These are phyloP conservation scores for Microcebus murinus DNA, from an alignment of 2,113 vertebrate species.

Conservation along the genomic window DNA sequence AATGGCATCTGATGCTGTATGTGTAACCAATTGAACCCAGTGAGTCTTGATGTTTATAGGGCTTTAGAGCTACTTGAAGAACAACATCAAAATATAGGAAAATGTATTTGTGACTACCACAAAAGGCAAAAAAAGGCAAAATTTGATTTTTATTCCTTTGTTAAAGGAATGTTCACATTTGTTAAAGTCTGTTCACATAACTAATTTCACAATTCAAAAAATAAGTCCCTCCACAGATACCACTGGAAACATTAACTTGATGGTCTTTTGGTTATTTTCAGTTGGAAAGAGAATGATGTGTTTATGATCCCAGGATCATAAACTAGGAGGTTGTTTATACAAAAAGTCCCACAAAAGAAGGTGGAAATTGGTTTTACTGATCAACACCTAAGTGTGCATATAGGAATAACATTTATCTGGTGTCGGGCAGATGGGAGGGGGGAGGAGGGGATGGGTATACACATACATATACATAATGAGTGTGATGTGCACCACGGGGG, in stretches of 20 bases:
- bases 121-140: not conserved
- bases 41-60: not conserved
- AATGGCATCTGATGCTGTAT: not conserved
- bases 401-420: no score
- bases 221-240: not conserved
- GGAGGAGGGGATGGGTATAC: no score
- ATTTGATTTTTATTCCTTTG: not conserved
- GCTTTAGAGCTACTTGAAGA: not conserved
- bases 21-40: not conserved
- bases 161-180: not conserved
- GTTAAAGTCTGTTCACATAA: not conserved
- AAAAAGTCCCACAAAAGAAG: not conserved
- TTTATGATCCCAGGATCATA: not conserved
- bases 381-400: no score
- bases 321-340: not conserved
- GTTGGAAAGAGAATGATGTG: not conserved
- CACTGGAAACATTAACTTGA: not conserved
- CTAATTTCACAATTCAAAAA: not conserved
- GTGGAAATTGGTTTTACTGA: no score
- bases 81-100: not conserved
- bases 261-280: not conserved
- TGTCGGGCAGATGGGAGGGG: no score
- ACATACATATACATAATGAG: no score
- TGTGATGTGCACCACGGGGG: no score
- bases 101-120: conserved; percentile 3